Percentiles rank a stretch among this genome's conserved stretches.
Evolutionary conservation across 2,113 vertebrate genomes (phyloP).

Genomic region (Carollia perspicillata): DNA sequence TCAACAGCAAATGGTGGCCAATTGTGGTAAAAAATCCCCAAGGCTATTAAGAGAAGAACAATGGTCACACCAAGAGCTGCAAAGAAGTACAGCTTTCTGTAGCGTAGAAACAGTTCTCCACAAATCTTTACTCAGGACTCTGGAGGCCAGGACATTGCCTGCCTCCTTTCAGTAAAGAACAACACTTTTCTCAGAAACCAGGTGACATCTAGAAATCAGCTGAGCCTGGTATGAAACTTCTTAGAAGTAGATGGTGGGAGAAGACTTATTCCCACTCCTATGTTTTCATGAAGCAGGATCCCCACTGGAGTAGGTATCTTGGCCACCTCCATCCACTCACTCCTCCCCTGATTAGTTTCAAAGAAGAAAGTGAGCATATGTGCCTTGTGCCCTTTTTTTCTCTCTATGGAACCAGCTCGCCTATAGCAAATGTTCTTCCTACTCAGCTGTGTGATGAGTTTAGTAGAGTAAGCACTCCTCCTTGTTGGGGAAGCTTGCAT

Average conservation of each 20-base stretch:
- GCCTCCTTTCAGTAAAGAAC: neutral
- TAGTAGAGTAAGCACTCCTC: neutral
- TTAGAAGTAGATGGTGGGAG: neutral
- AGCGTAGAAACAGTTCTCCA: neutral
- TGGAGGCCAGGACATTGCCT: neutral
- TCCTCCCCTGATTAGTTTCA: neutral
- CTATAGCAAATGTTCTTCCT: neutral
- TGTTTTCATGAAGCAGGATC: neutral
- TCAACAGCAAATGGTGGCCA: constrained; percentile 94
- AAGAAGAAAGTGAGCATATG: neutral
- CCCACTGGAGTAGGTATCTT: neutral
- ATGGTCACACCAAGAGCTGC: constrained; percentile 92
- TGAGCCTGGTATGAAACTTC: neutral
- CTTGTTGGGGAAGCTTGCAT: neutral
- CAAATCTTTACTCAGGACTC: neutral
- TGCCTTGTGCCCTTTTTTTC: neutral
- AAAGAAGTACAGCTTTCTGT: constrained; percentile 93
- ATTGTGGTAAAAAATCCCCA: constrained; percentile 90
- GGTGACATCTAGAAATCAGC: neutral
- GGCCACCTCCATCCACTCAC: neutral
- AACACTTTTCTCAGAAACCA: neutral
- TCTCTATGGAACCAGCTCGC: neutral
- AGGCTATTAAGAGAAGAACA: constrained; percentile 89
- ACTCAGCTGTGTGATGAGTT: too few species aligned
- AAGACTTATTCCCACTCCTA: neutral